Conservation (phyloP, 1,140 invertebrate species). For the Drosophila triauraria region DNA sequence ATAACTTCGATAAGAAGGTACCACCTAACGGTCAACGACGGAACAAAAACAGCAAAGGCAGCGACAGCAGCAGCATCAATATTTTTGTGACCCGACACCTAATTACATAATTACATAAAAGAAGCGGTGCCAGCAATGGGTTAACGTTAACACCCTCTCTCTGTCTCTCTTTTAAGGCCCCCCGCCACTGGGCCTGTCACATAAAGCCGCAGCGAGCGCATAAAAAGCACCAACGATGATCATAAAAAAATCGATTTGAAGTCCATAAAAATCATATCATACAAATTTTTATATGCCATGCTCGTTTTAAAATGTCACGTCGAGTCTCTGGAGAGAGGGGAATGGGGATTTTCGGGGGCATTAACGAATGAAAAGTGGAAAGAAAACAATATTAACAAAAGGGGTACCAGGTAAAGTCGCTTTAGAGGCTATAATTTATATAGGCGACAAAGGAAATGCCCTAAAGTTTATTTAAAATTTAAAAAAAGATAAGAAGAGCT, state of each 20-base stretch:
- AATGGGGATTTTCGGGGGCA: neutral
- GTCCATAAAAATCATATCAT: constrained; percentile 82
- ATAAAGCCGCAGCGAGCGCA: constrained; percentile 70
- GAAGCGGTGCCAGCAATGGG: constrained; percentile 21
- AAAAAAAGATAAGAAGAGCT: no score
- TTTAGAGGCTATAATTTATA: neutral
- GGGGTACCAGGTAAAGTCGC: neutral
- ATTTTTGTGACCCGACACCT: constrained; percentile 60
- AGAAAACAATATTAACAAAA: constrained; percentile 30
- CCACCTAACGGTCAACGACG: constrained; percentile 40
- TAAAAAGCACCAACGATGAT: constrained; percentile 72
- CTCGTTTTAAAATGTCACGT: constrained; percentile 48
- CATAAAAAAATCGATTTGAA: constrained; percentile 82
- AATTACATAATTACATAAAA: constrained; percentile 72
- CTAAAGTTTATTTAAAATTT: neutral
- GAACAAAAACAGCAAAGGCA: no score
- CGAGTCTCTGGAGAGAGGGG: neutral
- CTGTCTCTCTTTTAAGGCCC: neutral
- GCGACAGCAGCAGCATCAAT: constrained; percentile 20
- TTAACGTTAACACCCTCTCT: constrained; percentile 21
- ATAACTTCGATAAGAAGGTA: constrained; percentile 48
- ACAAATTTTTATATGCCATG: constrained; percentile 78
- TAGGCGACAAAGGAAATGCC: neutral
- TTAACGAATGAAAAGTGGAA: constrained; percentile 15
- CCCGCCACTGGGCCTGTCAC: constrained; percentile 49